Evolutionary conservation across 92 coral and sea anemone genomes (phyloP), one percentile per base, ranked within the genome.

Genomic region (Umimayanthus kanabou): DNA sequence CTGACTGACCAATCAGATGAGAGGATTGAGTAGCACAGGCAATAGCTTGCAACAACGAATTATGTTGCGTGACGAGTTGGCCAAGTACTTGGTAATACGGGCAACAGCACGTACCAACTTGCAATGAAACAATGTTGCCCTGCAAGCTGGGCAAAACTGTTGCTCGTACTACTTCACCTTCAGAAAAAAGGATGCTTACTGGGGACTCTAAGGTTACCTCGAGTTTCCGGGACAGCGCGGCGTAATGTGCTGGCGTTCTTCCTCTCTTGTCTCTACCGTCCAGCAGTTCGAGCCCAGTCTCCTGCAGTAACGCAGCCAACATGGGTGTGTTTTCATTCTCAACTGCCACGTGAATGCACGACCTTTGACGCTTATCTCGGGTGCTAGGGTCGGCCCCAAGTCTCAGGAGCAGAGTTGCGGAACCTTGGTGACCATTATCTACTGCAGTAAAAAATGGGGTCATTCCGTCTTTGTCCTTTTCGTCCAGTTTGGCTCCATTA

Each of bases 171-270:
- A 7, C 0, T 5, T 4, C 6, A 10, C 1, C 49, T 0, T 45
- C 0, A 45, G 8, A 10, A 7, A 45, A 45, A 10, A 45, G 49
- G 49, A 10, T 4, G 49, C 49, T 45, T 7, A 45, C 10, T 47
- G 11, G 11, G 10, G 50, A 1, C 50, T 1, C 10, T 47, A 47
- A 47, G 11, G 50, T 82, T 88, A 94, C 96, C 92, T 77, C 89
- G 43, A 66, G 57, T 78, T 86, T 89, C 25, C 64, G 53, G 79
- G 94, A 82, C 5, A 58, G 76, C 22, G 93, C 92, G 25, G 98
- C 98, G 82, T 90, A 92, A 49, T 94, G 98, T 5, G 92, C 67
- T 1, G 98, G 91, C 29, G 94, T 94, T 65, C 89, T 92, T 53
- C 92, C 94, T 42, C 82, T 69, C n/a, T 49, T 73, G 87, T 94